Percentiles rank a stretch among this genome's conserved stretches.
These are phyloP conservation scores for Cyphomyrus discorhynchus DNA, from an alignment of 2,113 vertebrate species.

Conservation along the genomic window DNA sequence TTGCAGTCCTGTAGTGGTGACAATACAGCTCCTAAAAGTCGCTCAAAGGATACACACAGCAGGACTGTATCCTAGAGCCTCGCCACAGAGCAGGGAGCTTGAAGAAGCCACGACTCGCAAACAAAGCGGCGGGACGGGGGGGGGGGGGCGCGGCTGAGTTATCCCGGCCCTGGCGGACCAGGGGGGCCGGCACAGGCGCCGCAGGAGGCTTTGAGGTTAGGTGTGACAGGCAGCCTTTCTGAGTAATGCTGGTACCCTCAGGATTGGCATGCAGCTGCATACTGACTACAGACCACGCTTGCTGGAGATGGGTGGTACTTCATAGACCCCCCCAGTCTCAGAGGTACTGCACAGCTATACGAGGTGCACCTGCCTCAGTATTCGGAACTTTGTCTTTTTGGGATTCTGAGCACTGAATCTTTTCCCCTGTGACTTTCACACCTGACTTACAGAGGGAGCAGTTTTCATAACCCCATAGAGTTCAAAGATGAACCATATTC, in stretches of 20 bases:
- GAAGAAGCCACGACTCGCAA: neutral
- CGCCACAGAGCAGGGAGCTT: neutral
- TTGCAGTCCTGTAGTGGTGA: neutral
- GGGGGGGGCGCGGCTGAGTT: neutral
- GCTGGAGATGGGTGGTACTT: neutral
- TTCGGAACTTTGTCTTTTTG: neutral
- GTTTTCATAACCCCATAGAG: neutral
- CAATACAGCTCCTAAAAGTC: neutral
- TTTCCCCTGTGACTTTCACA: neutral
- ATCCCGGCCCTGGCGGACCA: neutral
- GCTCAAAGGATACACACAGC: neutral
- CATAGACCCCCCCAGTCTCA: neutral
- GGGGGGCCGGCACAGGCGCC: neutral
- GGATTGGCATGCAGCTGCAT: neutral
- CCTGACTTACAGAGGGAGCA: neutral
- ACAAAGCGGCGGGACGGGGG: neutral
- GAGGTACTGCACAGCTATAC: neutral
- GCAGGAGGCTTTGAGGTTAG: neutral
- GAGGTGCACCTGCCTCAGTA: neutral
- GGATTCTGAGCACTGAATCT: neutral
- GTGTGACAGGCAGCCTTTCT: neutral
- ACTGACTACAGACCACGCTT: neutral
- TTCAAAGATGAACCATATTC: neutral
- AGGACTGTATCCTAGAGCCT: neutral
- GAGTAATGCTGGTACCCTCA: neutral